Evolutionary conservation across 2,888 invertebrate species (phyloP).

Genomic region (Phaedon cochleariae): DNA sequence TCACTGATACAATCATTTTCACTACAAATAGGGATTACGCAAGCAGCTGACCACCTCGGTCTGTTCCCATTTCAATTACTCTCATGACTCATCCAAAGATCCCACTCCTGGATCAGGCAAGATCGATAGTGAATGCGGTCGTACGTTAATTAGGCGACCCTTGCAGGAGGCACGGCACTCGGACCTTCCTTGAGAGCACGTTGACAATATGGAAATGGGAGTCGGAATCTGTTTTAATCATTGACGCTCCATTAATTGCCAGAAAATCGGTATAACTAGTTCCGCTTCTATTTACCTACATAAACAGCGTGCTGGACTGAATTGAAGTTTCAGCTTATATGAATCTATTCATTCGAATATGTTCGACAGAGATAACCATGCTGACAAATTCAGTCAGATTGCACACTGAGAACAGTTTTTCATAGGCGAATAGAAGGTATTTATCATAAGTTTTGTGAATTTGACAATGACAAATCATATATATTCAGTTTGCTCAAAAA

Average conservation of each 20-base stretch:
- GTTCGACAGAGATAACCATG: background rate
- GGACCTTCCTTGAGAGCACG: conserved; percentile 38
- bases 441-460: too few species aligned
- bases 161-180: conserved; percentile 4
- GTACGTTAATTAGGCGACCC: conserved; percentile 53
- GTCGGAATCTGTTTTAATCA: conserved; percentile 51
- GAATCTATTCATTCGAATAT: background rate
- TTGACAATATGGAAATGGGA: conserved; percentile 39
- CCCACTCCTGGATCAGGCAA: conserved; percentile 21
- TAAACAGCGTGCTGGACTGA: conserved; percentile 39
- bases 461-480: too few species aligned
- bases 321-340: conserved; percentile 24
- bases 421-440: too few species aligned
- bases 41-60: too few species aligned
- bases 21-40: too few species aligned
- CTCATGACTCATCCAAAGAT: conserved; percentile 15
- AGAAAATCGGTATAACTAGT: conserved; percentile 47
- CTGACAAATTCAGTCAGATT: too few species aligned
- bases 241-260: conserved; percentile 51
- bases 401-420: too few species aligned
- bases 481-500: too few species aligned
- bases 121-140: conserved; percentile 53
- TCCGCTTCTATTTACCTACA: conserved; percentile 46
- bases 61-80: background rate
- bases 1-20: too few species aligned